Conservation (phyloP, 2,888 invertebrate species). For the Conchocele bisecta region DNA sequence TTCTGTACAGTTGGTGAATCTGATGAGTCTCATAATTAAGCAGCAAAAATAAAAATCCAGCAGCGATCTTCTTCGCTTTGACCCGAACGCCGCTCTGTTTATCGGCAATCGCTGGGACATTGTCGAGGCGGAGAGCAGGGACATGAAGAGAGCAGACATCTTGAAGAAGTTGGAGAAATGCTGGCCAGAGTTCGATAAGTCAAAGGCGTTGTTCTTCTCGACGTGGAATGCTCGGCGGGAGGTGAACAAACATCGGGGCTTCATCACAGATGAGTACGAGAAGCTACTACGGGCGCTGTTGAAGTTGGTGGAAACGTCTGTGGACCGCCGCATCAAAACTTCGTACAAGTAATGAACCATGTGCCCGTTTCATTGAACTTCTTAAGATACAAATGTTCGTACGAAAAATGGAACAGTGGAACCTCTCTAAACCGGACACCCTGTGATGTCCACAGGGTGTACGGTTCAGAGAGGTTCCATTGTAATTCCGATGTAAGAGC, state of each 20-base stretch:
- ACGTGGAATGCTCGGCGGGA: slow-evolving; percentile 58
- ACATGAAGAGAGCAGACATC: too few relatives aligned
- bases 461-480: too few relatives aligned
- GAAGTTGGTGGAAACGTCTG: slow-evolving; percentile 62
- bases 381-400: too few relatives aligned
- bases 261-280: slow-evolving; percentile 65
- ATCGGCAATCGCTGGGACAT: slow-evolving; percentile 78
- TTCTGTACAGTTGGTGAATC: slow-evolving; percentile 61
- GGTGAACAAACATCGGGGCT: slow-evolving; percentile 58
- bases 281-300: slow-evolving; percentile 67
- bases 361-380: too few relatives aligned
- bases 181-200: slow-evolving; percentile 69
- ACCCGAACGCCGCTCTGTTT: slow-evolving; percentile 75
- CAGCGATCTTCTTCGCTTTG: slow-evolving; percentile 57
- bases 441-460: too few relatives aligned
- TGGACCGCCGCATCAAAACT: slow-evolving; percentile 63
- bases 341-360: slow-evolving; percentile 73
- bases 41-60: slow-evolving; percentile 59
- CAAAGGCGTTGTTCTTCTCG: slow-evolving; percentile 69
- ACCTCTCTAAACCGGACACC: too few relatives aligned
- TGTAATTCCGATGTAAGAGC: too few relatives aligned
- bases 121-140: slow-evolving; percentile 68
- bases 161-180: slow-evolving; percentile 53
- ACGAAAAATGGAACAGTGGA: too few relatives aligned
- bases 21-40: slow-evolving; percentile 69